phyloP scores from a whole-genome alignment of 1,140 invertebrate species.

The Drosophila tsacasi region DNA sequence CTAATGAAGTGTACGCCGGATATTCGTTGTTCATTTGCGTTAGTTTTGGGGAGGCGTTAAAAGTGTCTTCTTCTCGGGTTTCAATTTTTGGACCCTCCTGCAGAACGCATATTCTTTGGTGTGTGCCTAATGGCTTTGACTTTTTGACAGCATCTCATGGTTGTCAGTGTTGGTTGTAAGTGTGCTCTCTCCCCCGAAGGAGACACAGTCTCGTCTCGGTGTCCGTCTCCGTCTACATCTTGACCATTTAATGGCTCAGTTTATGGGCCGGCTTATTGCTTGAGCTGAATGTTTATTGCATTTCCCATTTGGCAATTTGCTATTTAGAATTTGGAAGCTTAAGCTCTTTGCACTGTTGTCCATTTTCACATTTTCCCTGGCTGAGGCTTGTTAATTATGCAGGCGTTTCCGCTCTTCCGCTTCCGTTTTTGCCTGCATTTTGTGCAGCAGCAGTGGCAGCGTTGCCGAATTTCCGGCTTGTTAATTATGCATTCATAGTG shows the following conservation, averaged over 20 bases:
- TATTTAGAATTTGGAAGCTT: constrained; percentile 23
- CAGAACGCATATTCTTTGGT: constrained; percentile 31
- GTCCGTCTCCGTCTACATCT: constrained; percentile 6
- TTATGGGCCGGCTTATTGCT: constrained; percentile 73
- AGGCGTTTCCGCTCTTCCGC: constrained; percentile 4
- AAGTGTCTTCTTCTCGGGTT: constrained; percentile 34
- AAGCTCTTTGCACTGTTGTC: constrained; percentile 20
- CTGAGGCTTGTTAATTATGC: constrained; percentile 42
- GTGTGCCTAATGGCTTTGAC: constrained; percentile 81
- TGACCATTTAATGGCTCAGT: constrained; percentile 66
- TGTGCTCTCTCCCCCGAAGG: constrained; percentile 9
- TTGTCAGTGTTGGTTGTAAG: constrained; percentile 20
- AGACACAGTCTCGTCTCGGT: constrained; percentile 14
- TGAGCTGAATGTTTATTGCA: constrained; percentile 69
- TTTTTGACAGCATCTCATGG: constrained; percentile 74
- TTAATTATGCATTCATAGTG: constrained; percentile 77
- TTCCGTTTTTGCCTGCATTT: constrained; percentile 2
- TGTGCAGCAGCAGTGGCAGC: constrained; percentile 4
- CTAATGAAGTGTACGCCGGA: constrained; percentile 60
- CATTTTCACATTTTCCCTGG: constrained; percentile 32
- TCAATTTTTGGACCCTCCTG: constrained; percentile 26
- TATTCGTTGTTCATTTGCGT: constrained; percentile 53
- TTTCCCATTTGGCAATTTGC: constrained; percentile 42
- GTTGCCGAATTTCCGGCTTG: constrained; percentile 56
- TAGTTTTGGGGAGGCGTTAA: constrained; percentile 21